Base-by-base conservation (phyloP, 2,888 invertebrate species). In the Meiosimyza platycephala region DNA sequence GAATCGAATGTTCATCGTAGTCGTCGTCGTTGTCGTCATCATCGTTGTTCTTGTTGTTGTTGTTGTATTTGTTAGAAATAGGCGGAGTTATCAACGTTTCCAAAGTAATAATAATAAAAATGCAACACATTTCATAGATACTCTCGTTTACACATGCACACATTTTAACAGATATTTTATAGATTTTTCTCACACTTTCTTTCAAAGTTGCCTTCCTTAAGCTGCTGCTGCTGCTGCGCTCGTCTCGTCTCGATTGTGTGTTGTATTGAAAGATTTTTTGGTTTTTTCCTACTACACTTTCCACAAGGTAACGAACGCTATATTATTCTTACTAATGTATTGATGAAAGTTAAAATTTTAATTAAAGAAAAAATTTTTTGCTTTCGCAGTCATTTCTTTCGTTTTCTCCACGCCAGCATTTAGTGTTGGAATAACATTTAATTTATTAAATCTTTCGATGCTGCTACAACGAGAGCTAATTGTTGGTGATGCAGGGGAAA, bases 271-370 rank as follows among this genome's bases (percentile, higher is more conserved):
- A 40, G 16, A 67, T 28, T 67, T 50, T 63, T 59, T 54, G 3
- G 22, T 51, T 13, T 51, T 55, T 64, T 62, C 72, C 73, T 72
- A 76, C 63, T 75, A 72, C 64, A 76, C 40, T 64, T 55, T 16
- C 28, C 33, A 76, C n/a, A 51, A 70, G 68, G 63, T 79, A 81
- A 80, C 81, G 83, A 83, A 80, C 81, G 83, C 83, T 82, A 83
- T 84, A 84, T 82, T 84, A 82, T n/a, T n/a, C n/a, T n/a, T 82
- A 79, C 83, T 83, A 84, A 84, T 84, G 82, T 84, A 83, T 84
- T 83, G 84, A 83, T 85, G 84, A 83, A 84, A 85, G 84, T 84
- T 85, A 84, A 84, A 85, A 85, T 84, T 85, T 85, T 84, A 84
- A 84, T 85, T 84, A 84, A 84, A 28, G 28, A 28, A 28, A 84